Percentiles rank a stretch among this genome's conserved stretches.
Conservation (phyloP, 2,113 vertebrate species). For the Ahaetulla prasina region DNA sequence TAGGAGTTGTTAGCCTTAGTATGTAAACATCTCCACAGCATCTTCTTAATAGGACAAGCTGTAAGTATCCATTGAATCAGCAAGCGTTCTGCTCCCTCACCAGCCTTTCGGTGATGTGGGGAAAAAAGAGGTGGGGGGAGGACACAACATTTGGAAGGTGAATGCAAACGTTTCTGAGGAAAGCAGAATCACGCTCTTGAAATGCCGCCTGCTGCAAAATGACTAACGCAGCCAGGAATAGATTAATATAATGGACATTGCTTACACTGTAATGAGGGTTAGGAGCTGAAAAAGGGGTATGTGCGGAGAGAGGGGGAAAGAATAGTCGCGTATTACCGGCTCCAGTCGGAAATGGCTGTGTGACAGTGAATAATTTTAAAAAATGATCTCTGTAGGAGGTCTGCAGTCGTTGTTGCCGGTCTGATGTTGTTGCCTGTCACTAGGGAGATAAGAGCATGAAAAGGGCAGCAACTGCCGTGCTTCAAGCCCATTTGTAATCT, state of each 20-base stretch:
- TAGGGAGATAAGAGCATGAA: not conserved
- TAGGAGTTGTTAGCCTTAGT: conserved; percentile 36
- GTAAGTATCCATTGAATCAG: not conserved
- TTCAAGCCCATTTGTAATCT: not conserved
- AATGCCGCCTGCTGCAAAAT: not conserved
- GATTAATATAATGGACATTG: not conserved
- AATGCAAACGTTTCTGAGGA: conserved; percentile 1
- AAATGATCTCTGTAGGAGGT: not conserved
- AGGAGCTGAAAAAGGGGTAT: not conserved
- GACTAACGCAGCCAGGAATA: not conserved
- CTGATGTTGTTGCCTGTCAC: not conserved
- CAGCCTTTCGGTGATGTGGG: not conserved
- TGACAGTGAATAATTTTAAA: not conserved
- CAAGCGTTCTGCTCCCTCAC: not conserved
- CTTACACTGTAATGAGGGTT: not conserved
- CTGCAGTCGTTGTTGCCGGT: not conserved
- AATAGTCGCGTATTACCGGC: not conserved
- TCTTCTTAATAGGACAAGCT: conserved; percentile 7
- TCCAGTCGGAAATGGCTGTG: not conserved
- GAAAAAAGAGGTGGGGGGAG: not conserved
- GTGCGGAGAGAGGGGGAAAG: not conserved
- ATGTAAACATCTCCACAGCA: conserved; percentile 46
- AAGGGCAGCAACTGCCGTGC: not conserved
- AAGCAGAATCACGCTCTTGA: not conserved
- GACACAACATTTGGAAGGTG: not conserved